phyloP scores from a whole-genome alignment of 2,888 invertebrate species.

The Notodonta dromedarius region DNA sequence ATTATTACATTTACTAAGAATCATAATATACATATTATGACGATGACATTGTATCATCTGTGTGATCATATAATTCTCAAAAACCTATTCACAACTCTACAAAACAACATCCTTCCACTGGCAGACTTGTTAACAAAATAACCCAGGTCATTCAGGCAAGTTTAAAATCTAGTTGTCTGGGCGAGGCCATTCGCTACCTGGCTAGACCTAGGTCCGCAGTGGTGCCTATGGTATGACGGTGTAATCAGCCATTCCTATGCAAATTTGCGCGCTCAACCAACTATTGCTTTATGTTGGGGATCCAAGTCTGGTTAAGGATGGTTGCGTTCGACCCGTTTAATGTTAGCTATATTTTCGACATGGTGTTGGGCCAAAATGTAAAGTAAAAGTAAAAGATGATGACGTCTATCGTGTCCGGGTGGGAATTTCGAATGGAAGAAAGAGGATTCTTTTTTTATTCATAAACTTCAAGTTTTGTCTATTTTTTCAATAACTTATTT shows the following conservation, averaged over 20 bases:
- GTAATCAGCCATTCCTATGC: conserved; percentile 83
- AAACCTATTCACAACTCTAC: background rate
- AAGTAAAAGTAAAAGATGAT: no score
- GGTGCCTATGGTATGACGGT: conserved; percentile 73
- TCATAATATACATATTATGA: no score
- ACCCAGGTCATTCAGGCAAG: conserved; percentile 31
- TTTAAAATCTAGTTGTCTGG: conserved; percentile 52
- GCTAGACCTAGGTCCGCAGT: conserved; percentile 56
- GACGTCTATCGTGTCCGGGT: no score
- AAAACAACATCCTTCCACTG: background rate
- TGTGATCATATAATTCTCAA: no score
- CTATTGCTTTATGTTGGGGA: conserved; percentile 77
- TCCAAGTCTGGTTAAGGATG: conserved; percentile 38
- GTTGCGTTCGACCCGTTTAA: conserved; percentile 29
- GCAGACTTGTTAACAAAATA: conserved; percentile 4
- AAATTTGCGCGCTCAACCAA: conserved; percentile 78
- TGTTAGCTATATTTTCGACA: no score
- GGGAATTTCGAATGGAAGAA: no score
- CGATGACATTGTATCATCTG: no score
- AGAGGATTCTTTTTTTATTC: no score
- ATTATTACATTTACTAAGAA: no score
- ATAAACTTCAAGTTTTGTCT: no score
- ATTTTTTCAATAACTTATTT: no score
- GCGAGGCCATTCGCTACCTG: conserved; percentile 44
- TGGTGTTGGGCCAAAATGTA: no score